A percentile compares a stretch with the other conserved stretches of the same genome.
These are phyloP conservation scores for Neomorphus geoffroyi DNA, from an alignment of 2,797 vertebrate species.

Conservation along the genomic window DNA sequence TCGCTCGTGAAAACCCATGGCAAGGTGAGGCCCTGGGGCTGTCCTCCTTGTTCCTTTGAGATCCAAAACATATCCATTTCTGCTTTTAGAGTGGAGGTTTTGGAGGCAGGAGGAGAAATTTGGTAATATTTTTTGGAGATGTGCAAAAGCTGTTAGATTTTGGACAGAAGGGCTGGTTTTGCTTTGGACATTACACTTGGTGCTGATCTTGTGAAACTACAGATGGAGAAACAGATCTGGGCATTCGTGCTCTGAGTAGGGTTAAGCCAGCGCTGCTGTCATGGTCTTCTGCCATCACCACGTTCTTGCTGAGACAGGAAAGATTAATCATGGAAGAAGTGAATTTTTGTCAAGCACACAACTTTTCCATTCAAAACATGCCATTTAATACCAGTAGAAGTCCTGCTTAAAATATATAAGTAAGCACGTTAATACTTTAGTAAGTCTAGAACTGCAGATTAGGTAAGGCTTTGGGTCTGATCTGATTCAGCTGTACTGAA, in stretches of 20 bases:
- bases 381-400: not conserved
- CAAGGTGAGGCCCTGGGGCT: not conserved
- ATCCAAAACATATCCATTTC: not conserved
- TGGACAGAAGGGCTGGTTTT: not conserved
- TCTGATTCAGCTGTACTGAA: not conserved
- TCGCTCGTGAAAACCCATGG: not conserved
- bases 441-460: not conserved
- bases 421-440: not conserved
- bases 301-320: not conserved
- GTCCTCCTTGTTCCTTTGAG: not conserved
- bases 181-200: not conserved
- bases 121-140: not conserved
- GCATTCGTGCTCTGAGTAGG: too few species aligned
- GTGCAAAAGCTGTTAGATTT: not conserved
- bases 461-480: not conserved
- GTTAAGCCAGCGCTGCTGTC: fast-evolving
- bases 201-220: not conserved
- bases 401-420: not conserved
- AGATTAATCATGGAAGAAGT: not conserved
- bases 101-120: not conserved
- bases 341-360: not conserved
- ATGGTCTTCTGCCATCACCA: fast-evolving
- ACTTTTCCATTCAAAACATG: not conserved
- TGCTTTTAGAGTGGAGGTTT: not conserved
- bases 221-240: not conserved